Percentiles rank a stretch among this genome's conserved stretches.
Evolutionary conservation across 2,113 vertebrate species (phyloP).

Genomic region (Motacilla tschutschensis): DNA sequence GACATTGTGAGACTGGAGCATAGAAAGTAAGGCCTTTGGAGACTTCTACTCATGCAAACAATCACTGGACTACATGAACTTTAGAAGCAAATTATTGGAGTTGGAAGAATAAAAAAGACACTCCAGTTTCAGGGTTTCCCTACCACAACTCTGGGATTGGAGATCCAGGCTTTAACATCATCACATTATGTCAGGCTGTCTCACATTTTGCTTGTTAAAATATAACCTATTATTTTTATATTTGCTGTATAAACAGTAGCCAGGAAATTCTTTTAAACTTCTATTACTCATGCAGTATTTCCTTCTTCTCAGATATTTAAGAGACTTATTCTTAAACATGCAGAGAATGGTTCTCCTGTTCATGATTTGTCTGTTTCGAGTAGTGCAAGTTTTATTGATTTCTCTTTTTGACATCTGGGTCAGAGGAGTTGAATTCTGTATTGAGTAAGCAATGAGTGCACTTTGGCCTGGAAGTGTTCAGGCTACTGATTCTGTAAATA

Average conservation of each 20-base stretch:
- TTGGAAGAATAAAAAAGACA: constrained; percentile 50
- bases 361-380: background rate
- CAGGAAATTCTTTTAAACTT: constrained; percentile 57
- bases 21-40: constrained; percentile 26
- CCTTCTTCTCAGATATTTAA: constrained; percentile 32
- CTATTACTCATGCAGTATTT: constrained; percentile 49
- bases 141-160: constrained; percentile 21
- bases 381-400: background rate
- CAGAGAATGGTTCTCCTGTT: constrained; percentile 48
- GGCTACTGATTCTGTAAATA: background rate
- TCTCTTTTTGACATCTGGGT: constrained; percentile 9
- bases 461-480: background rate
- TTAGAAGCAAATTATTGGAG: constrained; percentile 45
- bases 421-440: background rate
- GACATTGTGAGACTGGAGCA: constrained; percentile 36
- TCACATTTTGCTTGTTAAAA: constrained; percentile 36
- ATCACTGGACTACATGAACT: background rate
- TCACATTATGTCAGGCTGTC: constrained; percentile 38
- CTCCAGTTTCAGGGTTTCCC: constrained; percentile 36
- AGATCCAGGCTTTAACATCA: constrained; percentile 46
- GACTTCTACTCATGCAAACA: constrained; percentile 47
- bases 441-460: background rate
- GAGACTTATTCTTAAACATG: background rate
- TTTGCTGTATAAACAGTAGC: constrained; percentile 59
- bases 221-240: constrained; percentile 31